phyloP scores from a whole-genome alignment of 2,113 vertebrate genomes.

The Aphyosemion australe region DNA sequence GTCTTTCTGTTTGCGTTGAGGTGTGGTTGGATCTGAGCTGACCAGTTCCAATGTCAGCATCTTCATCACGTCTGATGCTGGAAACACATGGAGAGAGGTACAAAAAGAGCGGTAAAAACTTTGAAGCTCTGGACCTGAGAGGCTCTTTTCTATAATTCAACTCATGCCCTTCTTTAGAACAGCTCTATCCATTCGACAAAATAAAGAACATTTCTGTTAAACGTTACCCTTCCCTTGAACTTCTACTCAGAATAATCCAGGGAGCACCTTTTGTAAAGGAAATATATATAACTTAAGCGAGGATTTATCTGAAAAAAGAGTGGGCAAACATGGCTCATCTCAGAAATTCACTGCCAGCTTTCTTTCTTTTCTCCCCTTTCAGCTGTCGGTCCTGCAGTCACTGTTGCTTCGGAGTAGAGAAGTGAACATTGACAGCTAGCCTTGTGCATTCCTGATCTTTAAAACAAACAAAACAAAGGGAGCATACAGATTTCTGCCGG shows the following conservation, averaged over 20 bases:
- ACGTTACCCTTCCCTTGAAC: background rate
- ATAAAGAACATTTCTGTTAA: background rate
- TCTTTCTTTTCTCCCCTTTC: conserved; percentile 11
- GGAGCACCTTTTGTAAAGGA: background rate
- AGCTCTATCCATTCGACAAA: background rate
- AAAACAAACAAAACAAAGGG: conserved; percentile 47
- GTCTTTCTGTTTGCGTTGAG: conserved; percentile 66
- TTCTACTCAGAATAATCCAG: background rate
- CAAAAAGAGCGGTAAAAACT: conserved; percentile 38
- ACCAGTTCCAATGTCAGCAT: conserved; percentile 89
- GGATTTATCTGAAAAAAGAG: conserved; percentile 20
- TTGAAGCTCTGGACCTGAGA: background rate
- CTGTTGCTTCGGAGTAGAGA: conserved; percentile 23
- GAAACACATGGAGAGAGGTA: conserved; percentile 95
- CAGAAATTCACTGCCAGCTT: conserved; percentile 18
- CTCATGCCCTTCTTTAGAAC: no score
- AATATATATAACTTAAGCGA: conserved; percentile 2
- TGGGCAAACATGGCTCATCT: background rate
- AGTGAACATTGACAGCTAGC: conserved; percentile 33
- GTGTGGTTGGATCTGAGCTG: conserved; percentile 87
- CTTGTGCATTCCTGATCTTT: conserved; percentile 42
- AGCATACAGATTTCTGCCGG: conserved; percentile 23
- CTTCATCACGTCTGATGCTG: conserved; percentile 93
- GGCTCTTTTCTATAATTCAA: background rate
- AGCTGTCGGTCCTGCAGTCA: conserved; percentile 12